These are phyloP conservation scores for Anoplius nigerrimus DNA, from an alignment of 2,888 invertebrate genomes.

Conservation along the genomic window DNA sequence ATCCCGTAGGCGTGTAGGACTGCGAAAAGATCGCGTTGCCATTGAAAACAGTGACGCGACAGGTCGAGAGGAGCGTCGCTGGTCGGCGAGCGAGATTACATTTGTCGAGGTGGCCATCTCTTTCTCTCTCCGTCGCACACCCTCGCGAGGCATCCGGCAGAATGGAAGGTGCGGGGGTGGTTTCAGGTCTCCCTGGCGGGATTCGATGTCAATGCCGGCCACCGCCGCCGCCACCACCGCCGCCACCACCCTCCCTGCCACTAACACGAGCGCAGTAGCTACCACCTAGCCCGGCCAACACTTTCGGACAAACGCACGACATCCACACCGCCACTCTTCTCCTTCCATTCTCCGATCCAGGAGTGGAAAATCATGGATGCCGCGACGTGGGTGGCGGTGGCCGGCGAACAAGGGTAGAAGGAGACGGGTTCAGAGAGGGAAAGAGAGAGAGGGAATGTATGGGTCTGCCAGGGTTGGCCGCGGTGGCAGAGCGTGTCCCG, in stretches of 20 bases:
- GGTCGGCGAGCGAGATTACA: slow-evolving; percentile 57
- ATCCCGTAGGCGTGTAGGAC: slow-evolving; percentile 27
- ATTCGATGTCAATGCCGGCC: slow-evolving; percentile 61
- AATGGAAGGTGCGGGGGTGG: slow-evolving; percentile 11
- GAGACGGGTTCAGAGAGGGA: neutral
- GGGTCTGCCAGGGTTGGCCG: slow-evolving; percentile 53
- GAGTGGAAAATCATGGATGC: slow-evolving; percentile 54
- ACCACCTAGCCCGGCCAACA: neutral
- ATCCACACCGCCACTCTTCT: slow-evolving; percentile 40
- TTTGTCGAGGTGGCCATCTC: slow-evolving; percentile 60
- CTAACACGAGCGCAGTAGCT: no score
- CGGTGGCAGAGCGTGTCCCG: slow-evolving; percentile 57
- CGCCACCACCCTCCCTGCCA: slow-evolving; percentile 21
- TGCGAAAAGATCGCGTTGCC: no score
- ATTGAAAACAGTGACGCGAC: no score
- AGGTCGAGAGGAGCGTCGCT: slow-evolving; percentile 47
- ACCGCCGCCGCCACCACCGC: slow-evolving; percentile 34
- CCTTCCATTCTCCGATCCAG: slow-evolving; percentile 30
- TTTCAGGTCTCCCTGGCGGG: slow-evolving; percentile 29
- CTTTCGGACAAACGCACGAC: slow-evolving; percentile 43
- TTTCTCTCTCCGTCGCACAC: slow-evolving; percentile 16
- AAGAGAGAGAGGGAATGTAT: slow-evolving; percentile 20
- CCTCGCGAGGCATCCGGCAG: no score
- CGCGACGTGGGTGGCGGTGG: slow-evolving; percentile 29
- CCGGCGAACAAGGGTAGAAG: slow-evolving; percentile 8